These are phyloP conservation scores for Rhizoglyphus robini DNA, from an alignment of 1,140 invertebrate species.

Conservation along the genomic window DNA sequence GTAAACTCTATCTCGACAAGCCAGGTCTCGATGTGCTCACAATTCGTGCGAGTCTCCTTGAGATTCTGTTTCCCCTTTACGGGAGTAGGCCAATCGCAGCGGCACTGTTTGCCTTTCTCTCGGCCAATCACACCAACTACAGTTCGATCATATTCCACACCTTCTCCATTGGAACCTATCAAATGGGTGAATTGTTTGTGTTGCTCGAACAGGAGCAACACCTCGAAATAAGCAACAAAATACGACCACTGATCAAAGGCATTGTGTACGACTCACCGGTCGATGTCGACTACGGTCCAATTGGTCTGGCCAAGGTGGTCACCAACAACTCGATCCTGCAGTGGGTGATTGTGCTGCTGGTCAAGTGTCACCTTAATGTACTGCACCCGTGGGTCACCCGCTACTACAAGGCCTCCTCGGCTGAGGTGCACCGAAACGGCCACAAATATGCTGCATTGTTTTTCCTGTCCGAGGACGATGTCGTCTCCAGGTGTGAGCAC, in stretches of 20 bases:
- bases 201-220: not conserved
- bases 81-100: not conserved
- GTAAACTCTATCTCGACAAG: conserved; percentile 60
- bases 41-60: conserved; percentile 58
- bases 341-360: not conserved
- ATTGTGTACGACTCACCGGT: not conserved
- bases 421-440: not conserved
- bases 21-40: conserved; percentile 70
- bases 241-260: not conserved
- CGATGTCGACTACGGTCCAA: not conserved
- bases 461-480: not conserved
- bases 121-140: not conserved
- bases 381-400: not conserved
- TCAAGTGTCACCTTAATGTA: not conserved
- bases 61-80: conserved; percentile 31
- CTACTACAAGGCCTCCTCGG: not conserved
- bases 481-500: too few species aligned
- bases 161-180: not conserved
- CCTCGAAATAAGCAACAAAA: too few species aligned
- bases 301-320: not conserved
- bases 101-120: not conserved
- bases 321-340: not conserved
- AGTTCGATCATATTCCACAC: not conserved
- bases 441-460: not conserved
- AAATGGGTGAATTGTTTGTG: not conserved